Conservation (phyloP, 2,113 vertebrate genomes). For the Burhinus bistriatus region DNA sequence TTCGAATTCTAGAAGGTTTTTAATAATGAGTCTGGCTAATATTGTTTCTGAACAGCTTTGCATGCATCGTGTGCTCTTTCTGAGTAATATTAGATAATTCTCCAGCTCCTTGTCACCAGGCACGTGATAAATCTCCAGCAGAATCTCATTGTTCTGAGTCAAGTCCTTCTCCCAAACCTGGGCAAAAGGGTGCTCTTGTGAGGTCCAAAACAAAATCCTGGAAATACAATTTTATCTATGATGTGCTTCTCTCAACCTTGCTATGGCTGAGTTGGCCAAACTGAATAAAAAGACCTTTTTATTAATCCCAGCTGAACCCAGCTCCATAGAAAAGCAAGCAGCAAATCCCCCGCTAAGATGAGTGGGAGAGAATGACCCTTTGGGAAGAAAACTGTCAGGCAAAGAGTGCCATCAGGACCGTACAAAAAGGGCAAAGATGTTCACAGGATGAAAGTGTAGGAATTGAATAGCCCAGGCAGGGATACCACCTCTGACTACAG, state of each 20-base stretch:
- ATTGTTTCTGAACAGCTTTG: conserved; percentile 51
- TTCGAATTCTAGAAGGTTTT: conserved; percentile 58
- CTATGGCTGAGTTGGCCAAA: not conserved
- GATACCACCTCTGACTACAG: not conserved
- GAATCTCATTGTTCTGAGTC: conserved; percentile 2
- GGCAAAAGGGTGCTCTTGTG: conserved; percentile 1
- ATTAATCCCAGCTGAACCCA: conserved; percentile 46
- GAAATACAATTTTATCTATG: conserved; percentile 4
- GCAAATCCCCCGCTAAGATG: not conserved
- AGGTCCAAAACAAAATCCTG: conserved; percentile 23
- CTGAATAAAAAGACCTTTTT: conserved; percentile 22
- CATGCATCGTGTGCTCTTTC: not conserved
- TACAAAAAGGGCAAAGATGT: not conserved
- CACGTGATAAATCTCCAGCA: conserved; percentile 46
- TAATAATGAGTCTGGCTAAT: conserved; percentile 55
- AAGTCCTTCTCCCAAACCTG: not conserved
- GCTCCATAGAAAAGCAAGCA: not conserved
- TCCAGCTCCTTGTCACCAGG: conserved; percentile 26
- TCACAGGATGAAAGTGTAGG: not conserved
- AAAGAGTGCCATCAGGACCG: not conserved
- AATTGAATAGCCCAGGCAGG: not conserved
- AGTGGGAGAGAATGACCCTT: not conserved
- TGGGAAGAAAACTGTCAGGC: not conserved
- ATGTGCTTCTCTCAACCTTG: not conserved
- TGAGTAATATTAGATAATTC: conserved; percentile 51